Percentiles rank a stretch among this genome's conserved stretches.
These are phyloP conservation scores for Lepidochrysops patricia DNA, from an alignment of 2,888 invertebrate species.

Conservation along the genomic window DNA sequence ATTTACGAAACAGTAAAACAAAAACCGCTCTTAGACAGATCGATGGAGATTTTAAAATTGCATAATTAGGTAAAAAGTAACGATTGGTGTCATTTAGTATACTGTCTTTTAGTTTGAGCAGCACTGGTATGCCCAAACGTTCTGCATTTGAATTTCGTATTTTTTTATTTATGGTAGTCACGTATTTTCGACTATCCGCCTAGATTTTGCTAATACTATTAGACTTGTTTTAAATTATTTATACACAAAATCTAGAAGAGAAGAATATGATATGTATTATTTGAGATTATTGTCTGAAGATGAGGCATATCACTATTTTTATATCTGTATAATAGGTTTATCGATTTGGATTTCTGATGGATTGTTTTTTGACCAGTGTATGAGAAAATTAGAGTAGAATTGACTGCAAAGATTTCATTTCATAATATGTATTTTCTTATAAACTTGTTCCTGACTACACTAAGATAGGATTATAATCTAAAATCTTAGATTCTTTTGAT, in stretches of 20 bases:
- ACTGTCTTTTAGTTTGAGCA: too few relatives aligned
- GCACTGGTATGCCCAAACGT: neutral
- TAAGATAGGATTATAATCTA: too few relatives aligned
- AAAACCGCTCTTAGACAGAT: too few relatives aligned
- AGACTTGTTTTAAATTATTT: constrained; percentile 7
- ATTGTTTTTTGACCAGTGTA: constrained; percentile 51
- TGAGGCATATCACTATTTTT: constrained; percentile 17
- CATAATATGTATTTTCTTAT: constrained; percentile 32
- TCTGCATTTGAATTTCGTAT: constrained; percentile 1
- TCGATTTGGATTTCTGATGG: constrained; percentile 63
- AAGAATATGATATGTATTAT: neutral
- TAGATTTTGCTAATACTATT: constrained; percentile 10
- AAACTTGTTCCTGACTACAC: constrained; percentile 36
- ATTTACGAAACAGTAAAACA: too few relatives aligned
- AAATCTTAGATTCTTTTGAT: constrained; percentile 45
- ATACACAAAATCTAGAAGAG: constrained; percentile 4
- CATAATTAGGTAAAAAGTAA: too few relatives aligned
- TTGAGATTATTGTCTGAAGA: constrained; percentile 8
- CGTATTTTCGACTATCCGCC: neutral
- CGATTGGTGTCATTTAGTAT: too few relatives aligned
- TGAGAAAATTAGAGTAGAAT: constrained; percentile 30
- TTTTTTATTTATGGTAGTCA: constrained; percentile 4
- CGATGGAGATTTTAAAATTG: too few relatives aligned
- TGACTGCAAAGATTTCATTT: neutral
- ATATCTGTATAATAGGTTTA: constrained; percentile 58